Base-by-base conservation (phyloP, 2,888 invertebrate genomes). In the Trypoxylon attenuatum region DNA sequence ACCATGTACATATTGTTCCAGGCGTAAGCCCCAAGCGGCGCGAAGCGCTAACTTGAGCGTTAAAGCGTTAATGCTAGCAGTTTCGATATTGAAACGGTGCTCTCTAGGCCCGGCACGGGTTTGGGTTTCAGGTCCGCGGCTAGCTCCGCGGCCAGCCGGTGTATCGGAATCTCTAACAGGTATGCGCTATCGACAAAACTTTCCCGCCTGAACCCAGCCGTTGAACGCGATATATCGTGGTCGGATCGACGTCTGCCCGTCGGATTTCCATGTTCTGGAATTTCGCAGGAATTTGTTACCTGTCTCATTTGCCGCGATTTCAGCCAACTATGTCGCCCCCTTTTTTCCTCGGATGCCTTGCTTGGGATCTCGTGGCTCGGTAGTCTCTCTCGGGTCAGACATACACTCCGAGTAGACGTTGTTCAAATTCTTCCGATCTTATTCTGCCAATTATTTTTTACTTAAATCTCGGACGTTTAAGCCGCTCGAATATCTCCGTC, bases 91-190 rank as follows among this genome's bases (percentile, higher is more conserved):
- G 73, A n/a, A n/a, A n/a, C n/a, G n/a, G n/a, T n/a, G n/a, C n/a
- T n/a, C n/a, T n/a, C n/a, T n/a, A n/a, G n/a, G n/a, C n/a, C n/a
- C n/a, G n/a, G n/a, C n/a, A n/a, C n/a, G n/a, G n/a, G n/a, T n/a
- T n/a, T n/a, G n/a, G n/a, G n/a, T n/a, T n/a, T n/a, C n/a, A 70
- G 69, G 60, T 52, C 45, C 42, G 42, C 45, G 41, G 49, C 45
- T 13, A 1, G 33, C 5, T 5, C 25, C 5, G 25, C 25, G 25
- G 5, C 5, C 8, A 5, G 25, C 38, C 45, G 51, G 58, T 42
- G 51, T 70, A 76, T 75, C 53, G 75, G 75, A 75, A 75, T 75
- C 65, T 63, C 73, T 75, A 67, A 62, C 51, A 58, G 38, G 52
- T 27, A 29, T 55, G 21, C 38, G 33, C 25, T 75, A 73, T 75